Conservation (phyloP, 1,140 invertebrate species). For the Helicoverpa armigera region DNA sequence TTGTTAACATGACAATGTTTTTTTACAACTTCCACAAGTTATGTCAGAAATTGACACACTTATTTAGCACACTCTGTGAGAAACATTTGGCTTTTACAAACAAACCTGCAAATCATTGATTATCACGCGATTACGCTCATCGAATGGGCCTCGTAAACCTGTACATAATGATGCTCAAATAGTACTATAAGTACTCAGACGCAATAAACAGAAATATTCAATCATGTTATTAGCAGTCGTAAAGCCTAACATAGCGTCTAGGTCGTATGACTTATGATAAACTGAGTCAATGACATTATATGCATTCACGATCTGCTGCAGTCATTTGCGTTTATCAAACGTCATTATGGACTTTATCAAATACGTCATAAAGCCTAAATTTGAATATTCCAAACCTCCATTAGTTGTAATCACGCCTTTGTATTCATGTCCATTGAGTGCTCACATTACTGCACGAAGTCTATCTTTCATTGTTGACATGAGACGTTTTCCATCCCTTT, state of each 20-base stretch:
- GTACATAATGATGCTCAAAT: slow-evolving; percentile 29
- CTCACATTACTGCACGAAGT: slow-evolving; percentile 79
- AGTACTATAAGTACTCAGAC: slow-evolving; percentile 25
- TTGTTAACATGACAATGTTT: background rate
- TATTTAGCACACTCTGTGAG: slow-evolving; percentile 11
- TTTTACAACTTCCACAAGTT: background rate
- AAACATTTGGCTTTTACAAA: slow-evolving; percentile 32
- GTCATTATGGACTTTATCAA: slow-evolving; percentile 52
- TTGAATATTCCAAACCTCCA: slow-evolving; percentile 41
- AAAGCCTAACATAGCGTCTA: slow-evolving; percentile 55
- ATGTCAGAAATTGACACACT: slow-evolving; percentile 5
- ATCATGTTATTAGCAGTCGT: slow-evolving; percentile 53
- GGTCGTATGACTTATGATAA: slow-evolving; percentile 71
- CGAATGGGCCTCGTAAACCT: slow-evolving; percentile 13
- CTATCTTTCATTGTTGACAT: slow-evolving; percentile 80
- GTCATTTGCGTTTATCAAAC: slow-evolving; percentile 23
- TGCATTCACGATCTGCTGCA: slow-evolving; percentile 58
- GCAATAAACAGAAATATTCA: slow-evolving; percentile 42
- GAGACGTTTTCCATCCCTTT: slow-evolving; percentile 66
- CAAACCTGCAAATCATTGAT: slow-evolving; percentile 34
- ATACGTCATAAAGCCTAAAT: slow-evolving; percentile 51
- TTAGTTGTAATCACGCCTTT: slow-evolving; percentile 53
- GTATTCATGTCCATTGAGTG: slow-evolving; percentile 77
- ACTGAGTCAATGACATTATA: slow-evolving; percentile 76
- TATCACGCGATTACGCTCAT: slow-evolving; percentile 8